A percentile compares a stretch with the other conserved stretches of the same genome.
Conservation (phyloP, 2,888 invertebrate species). For the Phymatocera aterrima region DNA sequence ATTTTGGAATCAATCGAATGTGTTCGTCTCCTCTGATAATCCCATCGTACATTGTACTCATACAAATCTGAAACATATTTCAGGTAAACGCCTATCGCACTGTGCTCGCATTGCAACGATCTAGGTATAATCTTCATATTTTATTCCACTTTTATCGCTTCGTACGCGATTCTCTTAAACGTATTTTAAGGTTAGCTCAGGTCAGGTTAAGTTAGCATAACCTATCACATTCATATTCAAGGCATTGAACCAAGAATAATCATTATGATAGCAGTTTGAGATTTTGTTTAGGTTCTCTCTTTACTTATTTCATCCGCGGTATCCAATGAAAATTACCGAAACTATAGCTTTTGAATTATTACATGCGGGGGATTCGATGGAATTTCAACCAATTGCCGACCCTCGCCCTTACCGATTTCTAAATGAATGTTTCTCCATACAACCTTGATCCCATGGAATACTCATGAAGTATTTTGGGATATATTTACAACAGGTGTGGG, state of each 20-base stretch:
- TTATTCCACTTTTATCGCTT: background rate
- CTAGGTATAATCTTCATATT: background rate
- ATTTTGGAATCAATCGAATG: background rate
- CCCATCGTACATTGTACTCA: background rate
- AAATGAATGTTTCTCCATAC: too few relatives aligned
- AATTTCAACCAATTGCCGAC: too few relatives aligned
- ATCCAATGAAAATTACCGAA: background rate
- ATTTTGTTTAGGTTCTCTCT: background rate
- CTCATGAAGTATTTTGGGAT: too few relatives aligned
- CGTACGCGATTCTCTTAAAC: background rate
- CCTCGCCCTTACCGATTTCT: too few relatives aligned
- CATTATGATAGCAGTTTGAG: background rate
- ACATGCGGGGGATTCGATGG: background rate
- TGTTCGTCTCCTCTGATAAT: background rate
- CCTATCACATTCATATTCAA: background rate
- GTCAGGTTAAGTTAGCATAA: background rate
- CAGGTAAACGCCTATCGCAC: slow-evolving; percentile 17
- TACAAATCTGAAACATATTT: background rate
- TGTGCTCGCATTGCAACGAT: slow-evolving; percentile 1
- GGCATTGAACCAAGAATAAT: background rate
- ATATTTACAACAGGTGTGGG: too few relatives aligned
- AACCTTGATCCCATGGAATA: too few relatives aligned
- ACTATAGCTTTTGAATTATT: background rate
- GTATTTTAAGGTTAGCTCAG: background rate
- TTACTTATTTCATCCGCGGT: background rate